Conservation (phyloP, 2,113 vertebrate genomes). For the Cephalopterus ornatus region DNA sequence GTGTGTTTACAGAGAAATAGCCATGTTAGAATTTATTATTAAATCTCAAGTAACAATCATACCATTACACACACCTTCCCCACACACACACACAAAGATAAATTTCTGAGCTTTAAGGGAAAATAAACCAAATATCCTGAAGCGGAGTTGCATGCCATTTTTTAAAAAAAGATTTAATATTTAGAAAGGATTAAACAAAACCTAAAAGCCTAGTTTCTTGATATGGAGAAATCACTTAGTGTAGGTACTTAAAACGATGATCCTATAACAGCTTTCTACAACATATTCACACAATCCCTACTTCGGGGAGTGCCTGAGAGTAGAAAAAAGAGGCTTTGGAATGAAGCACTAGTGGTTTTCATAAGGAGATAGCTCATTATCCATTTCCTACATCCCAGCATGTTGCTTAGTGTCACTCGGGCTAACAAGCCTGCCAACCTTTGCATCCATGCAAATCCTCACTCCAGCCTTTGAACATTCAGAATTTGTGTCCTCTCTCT, state of each 20-base stretch:
- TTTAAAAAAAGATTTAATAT: neutral
- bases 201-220: neutral
- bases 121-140: neutral
- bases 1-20: neutral
- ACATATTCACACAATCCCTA: neutral
- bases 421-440: neutral
- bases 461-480: neutral
- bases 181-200: neutral
- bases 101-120: neutral
- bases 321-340: neutral
- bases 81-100: neutral
- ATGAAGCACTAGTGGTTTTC: neutral
- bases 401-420: neutral
- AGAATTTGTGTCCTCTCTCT: neutral
- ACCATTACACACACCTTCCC: neutral
- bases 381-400: neutral
- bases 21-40: neutral
- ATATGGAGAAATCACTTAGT: neutral
- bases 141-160: neutral
- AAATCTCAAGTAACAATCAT: neutral
- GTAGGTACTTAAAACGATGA: neutral
- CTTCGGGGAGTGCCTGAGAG: neutral
- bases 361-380: neutral
- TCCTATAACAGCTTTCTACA: neutral
- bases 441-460: neutral